Evolutionary conservation across 2,797 vertebrate species (phyloP).

Genomic region (Thunnus albacares): DNA sequence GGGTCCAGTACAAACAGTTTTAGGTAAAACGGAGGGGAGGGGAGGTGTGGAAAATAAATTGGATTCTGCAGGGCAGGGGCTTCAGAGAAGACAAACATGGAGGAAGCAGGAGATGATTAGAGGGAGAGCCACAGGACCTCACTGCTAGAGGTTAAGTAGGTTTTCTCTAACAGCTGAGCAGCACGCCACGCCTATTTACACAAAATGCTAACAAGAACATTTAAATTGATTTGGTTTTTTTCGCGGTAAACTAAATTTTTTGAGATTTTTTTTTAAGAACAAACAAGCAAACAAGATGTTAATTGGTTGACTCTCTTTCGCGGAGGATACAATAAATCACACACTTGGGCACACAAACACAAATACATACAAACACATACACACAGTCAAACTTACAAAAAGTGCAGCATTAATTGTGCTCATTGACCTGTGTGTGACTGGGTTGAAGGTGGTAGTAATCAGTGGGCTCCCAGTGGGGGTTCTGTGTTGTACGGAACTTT

Average conservation of each 20-base stretch:
- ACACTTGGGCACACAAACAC: constrained; percentile 5
- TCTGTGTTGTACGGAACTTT: constrained; percentile 67
- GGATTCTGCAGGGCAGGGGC: constrained; percentile 70
- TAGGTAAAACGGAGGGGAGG: constrained; percentile 65
- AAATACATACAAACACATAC: constrained; percentile 12
- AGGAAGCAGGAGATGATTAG: constrained; percentile 80
- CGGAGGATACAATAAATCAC: constrained; percentile 36
- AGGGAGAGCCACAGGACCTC: constrained; percentile 63
- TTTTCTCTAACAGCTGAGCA: constrained; percentile 64
- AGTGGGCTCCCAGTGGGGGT: constrained; percentile 58
- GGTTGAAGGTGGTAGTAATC: constrained; percentile 74
- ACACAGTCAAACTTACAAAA: constrained; percentile 15
- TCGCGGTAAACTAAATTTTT: constrained; percentile 14
- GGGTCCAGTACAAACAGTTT: constrained; percentile 86
- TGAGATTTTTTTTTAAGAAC: not conserved
- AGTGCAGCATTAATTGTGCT: constrained; percentile 53
- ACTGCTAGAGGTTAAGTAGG: constrained; percentile 72
- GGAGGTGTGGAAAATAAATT: constrained; percentile 82
- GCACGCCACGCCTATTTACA: constrained; percentile 46
- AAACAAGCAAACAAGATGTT: constrained; percentile 23
- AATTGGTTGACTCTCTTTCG: constrained; percentile 34
- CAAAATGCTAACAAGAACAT: constrained; percentile 42
- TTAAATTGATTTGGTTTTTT: constrained; percentile 38
- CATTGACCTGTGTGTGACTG: constrained; percentile 68
- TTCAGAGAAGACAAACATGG: constrained; percentile 75